A percentile compares a stretch with the other conserved stretches of the same genome.
Evolutionary conservation across 2,113 vertebrate species (phyloP).

Genomic region (Lophotis ruficrista): DNA sequence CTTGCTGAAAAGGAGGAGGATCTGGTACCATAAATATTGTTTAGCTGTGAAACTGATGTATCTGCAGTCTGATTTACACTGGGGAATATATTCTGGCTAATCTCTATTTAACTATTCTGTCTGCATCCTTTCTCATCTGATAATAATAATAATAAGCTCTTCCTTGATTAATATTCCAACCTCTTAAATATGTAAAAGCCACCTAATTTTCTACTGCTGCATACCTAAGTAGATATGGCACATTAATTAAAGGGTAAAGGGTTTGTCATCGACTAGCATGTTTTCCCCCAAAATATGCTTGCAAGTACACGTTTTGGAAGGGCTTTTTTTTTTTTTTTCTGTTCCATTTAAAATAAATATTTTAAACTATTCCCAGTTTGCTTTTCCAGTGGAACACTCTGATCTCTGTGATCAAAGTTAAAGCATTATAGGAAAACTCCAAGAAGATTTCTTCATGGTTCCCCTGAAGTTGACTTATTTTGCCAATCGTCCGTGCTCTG

Average conservation of each 20-base stretch:
- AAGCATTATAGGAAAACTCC: neutral
- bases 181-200: slow-evolving; percentile 70
- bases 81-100: neutral
- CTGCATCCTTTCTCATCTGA: slow-evolving; percentile 39
- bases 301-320: slow-evolving; percentile 2
- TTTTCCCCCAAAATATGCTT: neutral
- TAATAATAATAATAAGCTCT: slow-evolving; percentile 46
- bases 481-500: neutral
- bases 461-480: neutral
- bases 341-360: slow-evolving; percentile 46
- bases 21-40: neutral
- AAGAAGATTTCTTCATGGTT: neutral
- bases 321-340: neutral
- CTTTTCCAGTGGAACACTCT: slow-evolving; percentile 23
- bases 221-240: slow-evolving; percentile 28
- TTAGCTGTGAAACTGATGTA: neutral
- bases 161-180: slow-evolving; percentile 59
- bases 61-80: neutral
- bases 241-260: slow-evolving; percentile 68
- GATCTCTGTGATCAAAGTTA: slow-evolving; percentile 64
- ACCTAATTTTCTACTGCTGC: slow-evolving; percentile 54
- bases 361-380: slow-evolving; percentile 34
- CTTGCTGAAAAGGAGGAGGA: neutral
- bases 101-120: slow-evolving; percentile 65
- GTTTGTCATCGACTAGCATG: slow-evolving; percentile 39